Evolutionary conservation across 2,113 vertebrate species (phyloP).

Genomic region (Spermophilus dauricus): DNA sequence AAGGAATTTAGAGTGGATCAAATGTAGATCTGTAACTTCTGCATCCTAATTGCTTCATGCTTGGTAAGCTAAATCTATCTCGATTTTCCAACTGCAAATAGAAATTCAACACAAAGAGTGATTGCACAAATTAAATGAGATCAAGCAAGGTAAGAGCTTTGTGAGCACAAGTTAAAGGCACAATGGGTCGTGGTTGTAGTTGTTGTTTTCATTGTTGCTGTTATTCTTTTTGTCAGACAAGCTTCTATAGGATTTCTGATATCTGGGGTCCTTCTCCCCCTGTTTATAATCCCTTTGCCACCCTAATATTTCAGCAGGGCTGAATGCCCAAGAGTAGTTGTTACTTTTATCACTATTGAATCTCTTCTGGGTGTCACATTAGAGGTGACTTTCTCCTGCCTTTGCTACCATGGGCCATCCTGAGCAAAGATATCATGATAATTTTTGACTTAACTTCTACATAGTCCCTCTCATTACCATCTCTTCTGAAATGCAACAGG

Average conservation of each 20-base stretch:
- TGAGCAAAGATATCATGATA: not conserved
- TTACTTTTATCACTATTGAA: not conserved
- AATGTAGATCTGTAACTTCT: not conserved
- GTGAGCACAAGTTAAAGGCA: not conserved
- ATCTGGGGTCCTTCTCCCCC: not conserved
- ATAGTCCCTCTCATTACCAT: not conserved
- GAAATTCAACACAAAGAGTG: not conserved
- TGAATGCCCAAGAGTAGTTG: not conserved
- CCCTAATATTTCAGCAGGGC: not conserved
- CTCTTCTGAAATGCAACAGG: not conserved
- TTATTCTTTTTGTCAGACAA: not conserved
- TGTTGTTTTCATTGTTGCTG: not conserved
- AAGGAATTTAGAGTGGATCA: conserved; percentile 39
- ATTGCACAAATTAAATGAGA: not conserved
- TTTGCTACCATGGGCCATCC: not conserved
- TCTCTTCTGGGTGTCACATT: not conserved
- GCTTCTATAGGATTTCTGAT: not conserved
- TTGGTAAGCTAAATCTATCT: not conserved
- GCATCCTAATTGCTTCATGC: not conserved
- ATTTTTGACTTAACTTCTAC: not conserved
- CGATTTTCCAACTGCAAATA: conserved; percentile 12
- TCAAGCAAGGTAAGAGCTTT: not conserved
- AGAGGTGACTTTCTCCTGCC: not conserved
- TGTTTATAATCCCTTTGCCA: not conserved
- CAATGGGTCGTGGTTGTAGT: not conserved